Conservation (phyloP, 2,113 vertebrate genomes). For the Cervus canadensis region DNA sequence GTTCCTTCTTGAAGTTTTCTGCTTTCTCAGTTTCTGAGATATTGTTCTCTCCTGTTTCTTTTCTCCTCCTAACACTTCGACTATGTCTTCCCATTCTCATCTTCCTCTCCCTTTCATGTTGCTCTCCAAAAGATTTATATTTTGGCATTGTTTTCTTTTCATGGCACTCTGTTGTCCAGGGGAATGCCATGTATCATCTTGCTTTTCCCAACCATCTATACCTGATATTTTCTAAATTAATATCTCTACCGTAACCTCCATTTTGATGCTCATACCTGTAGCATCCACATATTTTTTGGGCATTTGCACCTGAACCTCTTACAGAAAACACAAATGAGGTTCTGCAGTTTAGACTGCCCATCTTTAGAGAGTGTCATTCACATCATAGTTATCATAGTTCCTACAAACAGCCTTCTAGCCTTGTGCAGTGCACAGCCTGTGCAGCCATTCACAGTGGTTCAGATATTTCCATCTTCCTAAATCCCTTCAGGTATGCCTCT, state of each 20-base stretch:
- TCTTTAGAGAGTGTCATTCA: background rate
- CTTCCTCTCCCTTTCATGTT: background rate
- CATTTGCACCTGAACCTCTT: background rate
- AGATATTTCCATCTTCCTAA: background rate
- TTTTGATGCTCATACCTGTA: background rate
- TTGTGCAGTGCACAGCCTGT: background rate
- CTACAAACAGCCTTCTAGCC: background rate
- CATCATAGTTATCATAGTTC: background rate
- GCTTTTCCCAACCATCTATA: background rate
- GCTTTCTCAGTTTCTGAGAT: background rate
- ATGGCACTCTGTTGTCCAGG: background rate
- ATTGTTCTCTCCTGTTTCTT: background rate
- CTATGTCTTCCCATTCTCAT: background rate
- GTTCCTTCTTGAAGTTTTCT: background rate
- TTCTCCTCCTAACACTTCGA: background rate
- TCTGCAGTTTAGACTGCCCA: background rate
- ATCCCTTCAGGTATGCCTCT: background rate
- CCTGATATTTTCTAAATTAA: background rate
- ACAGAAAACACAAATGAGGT: background rate
- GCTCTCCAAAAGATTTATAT: background rate
- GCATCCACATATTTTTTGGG: background rate
- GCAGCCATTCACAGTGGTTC: background rate
- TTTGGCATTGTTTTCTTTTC: background rate
- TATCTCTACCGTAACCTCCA: background rate
- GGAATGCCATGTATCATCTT: background rate